These are phyloP conservation scores for Stomatorhinus ivindoensis DNA, from an alignment of 2,113 vertebrate species.

Conservation along the genomic window DNA sequence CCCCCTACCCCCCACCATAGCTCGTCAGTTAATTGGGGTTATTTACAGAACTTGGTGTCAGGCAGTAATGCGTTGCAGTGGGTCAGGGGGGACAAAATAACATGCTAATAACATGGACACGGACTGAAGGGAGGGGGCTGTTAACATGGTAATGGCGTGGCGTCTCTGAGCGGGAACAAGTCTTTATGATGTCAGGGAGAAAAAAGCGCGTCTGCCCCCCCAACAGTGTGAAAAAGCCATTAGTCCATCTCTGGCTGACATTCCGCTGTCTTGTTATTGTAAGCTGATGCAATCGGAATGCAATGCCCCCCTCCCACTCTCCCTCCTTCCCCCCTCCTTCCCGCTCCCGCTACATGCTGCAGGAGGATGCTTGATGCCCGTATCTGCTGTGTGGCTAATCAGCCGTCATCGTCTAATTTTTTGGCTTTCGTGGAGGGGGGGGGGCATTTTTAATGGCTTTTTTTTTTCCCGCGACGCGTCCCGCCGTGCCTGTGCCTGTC, in stretches of 20 bases:
- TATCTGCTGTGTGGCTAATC: slow-evolving; percentile 21
- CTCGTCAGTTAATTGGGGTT: slow-evolving; percentile 17
- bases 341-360: slow-evolving; percentile 9
- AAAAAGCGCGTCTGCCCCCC: slow-evolving; percentile 27
- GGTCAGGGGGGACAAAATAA: slow-evolving; percentile 3
- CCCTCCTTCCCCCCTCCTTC: slow-evolving; percentile 13
- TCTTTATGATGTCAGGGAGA: slow-evolving; percentile 39
- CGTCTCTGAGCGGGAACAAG: slow-evolving; percentile 56
- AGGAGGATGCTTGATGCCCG: neutral
- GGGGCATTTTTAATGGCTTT: slow-evolving; percentile 23
- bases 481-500: slow-evolving; percentile 4
- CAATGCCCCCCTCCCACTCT: slow-evolving; percentile 42
- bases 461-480: neutral
- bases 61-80: neutral
- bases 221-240: slow-evolving; percentile 52
- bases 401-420: slow-evolving; percentile 23
- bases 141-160: slow-evolving; percentile 37
- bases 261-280: slow-evolving; percentile 64
- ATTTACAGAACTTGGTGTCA: slow-evolving; percentile 17
- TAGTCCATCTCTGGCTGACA: slow-evolving; percentile 60
- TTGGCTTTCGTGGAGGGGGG: slow-evolving; percentile 7
- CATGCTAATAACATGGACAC: slow-evolving; percentile 35
- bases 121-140: slow-evolving; percentile 33
- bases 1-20: too few relatives aligned
- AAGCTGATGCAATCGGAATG: slow-evolving; percentile 65